Percentiles rank a stretch among this genome's conserved stretches.
Conservation (phyloP, 2,113 vertebrate genomes). For the Heterotis niloticus region DNA sequence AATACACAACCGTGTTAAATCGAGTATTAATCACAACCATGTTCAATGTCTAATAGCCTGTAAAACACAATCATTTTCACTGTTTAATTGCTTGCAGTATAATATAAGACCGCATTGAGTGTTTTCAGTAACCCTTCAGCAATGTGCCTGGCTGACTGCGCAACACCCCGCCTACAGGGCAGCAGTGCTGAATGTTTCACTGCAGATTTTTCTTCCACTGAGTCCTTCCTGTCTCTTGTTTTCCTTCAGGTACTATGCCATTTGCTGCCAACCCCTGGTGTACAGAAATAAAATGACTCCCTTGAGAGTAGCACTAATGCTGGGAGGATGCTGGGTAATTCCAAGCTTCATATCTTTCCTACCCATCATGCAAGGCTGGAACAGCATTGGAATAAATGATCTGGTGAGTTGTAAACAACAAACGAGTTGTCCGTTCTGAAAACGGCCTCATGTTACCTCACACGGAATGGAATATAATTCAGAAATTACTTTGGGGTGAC, state of each 20-base stretch:
- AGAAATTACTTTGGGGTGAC: neutral
- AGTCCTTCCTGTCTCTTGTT: neutral
- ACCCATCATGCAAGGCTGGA: slow-evolving; percentile 99
- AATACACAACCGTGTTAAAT: too few relatives aligned
- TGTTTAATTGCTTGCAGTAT: too few relatives aligned
- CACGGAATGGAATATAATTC: neutral
- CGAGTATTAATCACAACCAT: too few relatives aligned
- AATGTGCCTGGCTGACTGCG: too few relatives aligned
- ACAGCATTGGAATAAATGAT: slow-evolving; percentile 90
- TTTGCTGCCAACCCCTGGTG: slow-evolving; percentile 96
- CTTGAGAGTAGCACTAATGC: slow-evolving; percentile 85
- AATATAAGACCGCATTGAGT: too few relatives aligned
- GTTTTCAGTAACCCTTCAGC: too few relatives aligned
- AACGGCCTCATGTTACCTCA: neutral
- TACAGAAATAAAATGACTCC: slow-evolving; percentile 98
- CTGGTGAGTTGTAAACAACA: slow-evolving; percentile 69
- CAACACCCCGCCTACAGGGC: too few relatives aligned
- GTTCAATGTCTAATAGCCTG: too few relatives aligned
- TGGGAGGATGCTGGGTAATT: slow-evolving; percentile 95
- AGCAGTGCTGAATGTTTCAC: too few relatives aligned
- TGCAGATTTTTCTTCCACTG: too few relatives aligned
- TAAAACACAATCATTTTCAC: too few relatives aligned
- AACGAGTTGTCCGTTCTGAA: neutral
- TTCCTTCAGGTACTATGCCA: slow-evolving; percentile 85
- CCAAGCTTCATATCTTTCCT: slow-evolving; percentile 95